Evolutionary conservation across 2,113 vertebrate genomes (phyloP).

Genomic region (Odontophorus gujanensis): DNA sequence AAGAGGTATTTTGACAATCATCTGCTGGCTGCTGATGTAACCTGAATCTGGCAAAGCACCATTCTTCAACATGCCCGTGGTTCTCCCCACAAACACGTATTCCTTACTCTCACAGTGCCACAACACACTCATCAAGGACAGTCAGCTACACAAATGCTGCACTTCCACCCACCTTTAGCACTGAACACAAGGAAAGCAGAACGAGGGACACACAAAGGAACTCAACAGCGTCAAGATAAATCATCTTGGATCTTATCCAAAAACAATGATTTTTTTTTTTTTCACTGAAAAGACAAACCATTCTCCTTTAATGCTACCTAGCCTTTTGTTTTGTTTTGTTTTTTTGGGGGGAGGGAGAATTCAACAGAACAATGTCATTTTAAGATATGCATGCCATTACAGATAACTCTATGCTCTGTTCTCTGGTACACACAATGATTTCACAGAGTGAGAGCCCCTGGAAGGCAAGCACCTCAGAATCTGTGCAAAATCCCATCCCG

Average conservation of each 20-base stretch:
- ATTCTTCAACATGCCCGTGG: not conserved
- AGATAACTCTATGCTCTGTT: not conserved
- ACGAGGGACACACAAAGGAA: not conserved
- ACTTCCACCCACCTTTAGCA: not conserved
- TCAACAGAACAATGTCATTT: not conserved
- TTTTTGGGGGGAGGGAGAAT: fast-evolving
- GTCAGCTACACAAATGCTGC: not conserved
- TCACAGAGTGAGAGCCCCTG: not conserved
- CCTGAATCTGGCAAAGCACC: not conserved
- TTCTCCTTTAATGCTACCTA: not conserved
- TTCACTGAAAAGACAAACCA: not conserved
- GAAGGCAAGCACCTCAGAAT: not conserved
- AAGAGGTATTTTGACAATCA: not conserved
- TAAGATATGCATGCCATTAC: not conserved
- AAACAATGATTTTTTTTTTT: not conserved
- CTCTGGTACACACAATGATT: not conserved
- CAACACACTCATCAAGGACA: not conserved
- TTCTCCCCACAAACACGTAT: not conserved
- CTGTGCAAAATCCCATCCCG: not conserved
- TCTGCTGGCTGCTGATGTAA: not conserved
- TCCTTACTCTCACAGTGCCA: not conserved
- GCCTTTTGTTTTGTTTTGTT: not conserved
- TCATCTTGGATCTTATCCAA: not conserved
- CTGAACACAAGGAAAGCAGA: not conserved
- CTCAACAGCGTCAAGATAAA: not conserved